Conservation (phyloP, 92 coral and sea anemone species). For the Montipora capitata region DNA sequence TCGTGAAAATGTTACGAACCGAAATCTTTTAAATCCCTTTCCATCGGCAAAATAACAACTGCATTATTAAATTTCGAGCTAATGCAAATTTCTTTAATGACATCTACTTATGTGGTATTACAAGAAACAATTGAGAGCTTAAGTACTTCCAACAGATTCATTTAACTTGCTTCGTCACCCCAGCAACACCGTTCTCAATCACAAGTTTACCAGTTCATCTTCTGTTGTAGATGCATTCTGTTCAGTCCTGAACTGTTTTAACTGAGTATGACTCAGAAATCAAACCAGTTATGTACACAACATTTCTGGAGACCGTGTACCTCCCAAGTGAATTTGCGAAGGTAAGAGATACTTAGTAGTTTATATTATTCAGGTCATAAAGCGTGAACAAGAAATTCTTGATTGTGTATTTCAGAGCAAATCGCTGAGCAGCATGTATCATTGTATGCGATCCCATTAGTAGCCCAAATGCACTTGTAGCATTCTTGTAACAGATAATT, state of each 20-base stretch:
- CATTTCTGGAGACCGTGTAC: constrained; percentile 51
- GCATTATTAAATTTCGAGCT: constrained; percentile 2
- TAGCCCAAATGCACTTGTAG: too few species aligned
- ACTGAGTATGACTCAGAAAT: constrained; percentile 21
- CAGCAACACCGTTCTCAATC: constrained; percentile 40
- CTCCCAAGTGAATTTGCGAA: constrained; percentile 48
- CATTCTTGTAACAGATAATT: too few species aligned
- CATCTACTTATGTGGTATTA: constrained; percentile 16
- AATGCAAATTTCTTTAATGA: constrained; percentile 28
- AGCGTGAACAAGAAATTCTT: neutral
- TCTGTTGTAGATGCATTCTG: neutral
- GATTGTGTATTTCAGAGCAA: neutral
- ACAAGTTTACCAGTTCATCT: constrained; percentile 1
- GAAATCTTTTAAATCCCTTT: too few species aligned
- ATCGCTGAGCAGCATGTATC: too few species aligned
- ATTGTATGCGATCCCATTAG: too few species aligned
- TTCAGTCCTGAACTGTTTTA: neutral
- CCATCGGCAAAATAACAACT: too few species aligned
- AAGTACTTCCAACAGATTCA: constrained; percentile 17
- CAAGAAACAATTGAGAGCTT: constrained; percentile 8
- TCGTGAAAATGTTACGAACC: too few species aligned
- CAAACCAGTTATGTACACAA: constrained; percentile 26
- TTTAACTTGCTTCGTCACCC: constrained; percentile 34
- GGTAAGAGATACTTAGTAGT: constrained; percentile 11
- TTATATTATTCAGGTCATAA: neutral